Evolutionary conservation across 1,140 invertebrate species (phyloP).

Genomic region (Xylocopa sonorina): DNA sequence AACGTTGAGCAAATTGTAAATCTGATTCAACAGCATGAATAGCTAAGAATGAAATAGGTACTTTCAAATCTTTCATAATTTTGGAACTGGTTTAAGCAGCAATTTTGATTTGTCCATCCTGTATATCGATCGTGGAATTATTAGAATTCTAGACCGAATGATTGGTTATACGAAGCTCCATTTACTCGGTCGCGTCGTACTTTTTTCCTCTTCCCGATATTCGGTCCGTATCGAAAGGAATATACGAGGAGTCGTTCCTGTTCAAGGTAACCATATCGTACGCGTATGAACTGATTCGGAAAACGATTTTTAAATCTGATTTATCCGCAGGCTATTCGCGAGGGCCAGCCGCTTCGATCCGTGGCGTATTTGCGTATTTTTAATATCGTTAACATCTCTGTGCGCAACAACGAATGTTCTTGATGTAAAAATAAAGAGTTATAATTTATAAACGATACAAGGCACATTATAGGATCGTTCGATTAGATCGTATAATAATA

Average conservation of each 20-base stretch:
- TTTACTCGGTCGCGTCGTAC: conserved; percentile 2
- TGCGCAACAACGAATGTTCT: no score
- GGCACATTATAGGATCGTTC: no score
- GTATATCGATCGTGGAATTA: conserved; percentile 44
- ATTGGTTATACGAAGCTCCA: conserved; percentile 32
- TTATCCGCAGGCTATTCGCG: conserved; percentile 1
- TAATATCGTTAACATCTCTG: neutral
- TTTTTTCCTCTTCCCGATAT: conserved; percentile 8
- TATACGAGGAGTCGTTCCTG: neutral
- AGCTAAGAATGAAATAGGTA: no score
- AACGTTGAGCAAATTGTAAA: no score
- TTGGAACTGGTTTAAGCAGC: no score
- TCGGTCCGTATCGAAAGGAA: conserved; percentile 10
- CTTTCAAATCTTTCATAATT: no score
- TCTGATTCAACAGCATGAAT: no score
- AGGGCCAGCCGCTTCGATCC: neutral
- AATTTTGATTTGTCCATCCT: no score
- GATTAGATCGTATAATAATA: no score
- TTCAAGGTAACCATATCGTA: conserved; percentile 6
- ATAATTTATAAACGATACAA: no score
- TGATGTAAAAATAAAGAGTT: no score
- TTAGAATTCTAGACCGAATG: conserved; percentile 37
- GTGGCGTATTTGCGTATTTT: neutral
- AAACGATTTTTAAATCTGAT: conserved; percentile 37
- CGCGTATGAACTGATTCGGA: conserved; percentile 2